A percentile compares a stretch with the other conserved stretches of the same genome.
These are phyloP conservation scores for Aquatica leii DNA, from an alignment of 2,888 invertebrate species.

Conservation along the genomic window DNA sequence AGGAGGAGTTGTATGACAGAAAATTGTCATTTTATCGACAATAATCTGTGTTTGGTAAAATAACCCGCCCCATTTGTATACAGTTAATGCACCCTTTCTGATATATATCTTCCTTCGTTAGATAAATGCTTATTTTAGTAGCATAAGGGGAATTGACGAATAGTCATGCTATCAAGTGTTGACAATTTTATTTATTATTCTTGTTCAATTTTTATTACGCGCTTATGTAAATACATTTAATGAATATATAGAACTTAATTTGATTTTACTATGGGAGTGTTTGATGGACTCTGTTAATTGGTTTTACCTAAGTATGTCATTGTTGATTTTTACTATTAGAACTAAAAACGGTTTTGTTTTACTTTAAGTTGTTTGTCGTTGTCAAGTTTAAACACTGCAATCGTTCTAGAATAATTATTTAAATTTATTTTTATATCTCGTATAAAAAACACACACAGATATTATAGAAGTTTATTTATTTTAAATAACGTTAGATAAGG, in stretches of 20 bases:
- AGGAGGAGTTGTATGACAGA: slow-evolving; percentile 43
- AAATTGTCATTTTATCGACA: slow-evolving; percentile 47
- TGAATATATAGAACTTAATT: slow-evolving; percentile 32
- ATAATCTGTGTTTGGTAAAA: slow-evolving; percentile 40
- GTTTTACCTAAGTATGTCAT: slow-evolving; percentile 19
- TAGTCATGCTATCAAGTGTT: slow-evolving; percentile 39
- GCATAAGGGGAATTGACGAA: slow-evolving; percentile 42
- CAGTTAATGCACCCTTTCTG: slow-evolving; percentile 43
- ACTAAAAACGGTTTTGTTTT: slow-evolving; percentile 24
- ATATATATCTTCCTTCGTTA: slow-evolving; percentile 44
- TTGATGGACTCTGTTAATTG: slow-evolving; percentile 34
- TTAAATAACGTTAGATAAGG: no score
- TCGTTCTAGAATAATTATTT: no score
- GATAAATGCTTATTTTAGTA: slow-evolving; percentile 46
- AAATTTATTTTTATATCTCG: no score
- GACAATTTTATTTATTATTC: slow-evolving; percentile 33
- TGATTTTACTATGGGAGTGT: slow-evolving; percentile 28
- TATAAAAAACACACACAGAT: no score
- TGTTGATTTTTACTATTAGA: slow-evolving; percentile 41
- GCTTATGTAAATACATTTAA: slow-evolving; percentile 31
- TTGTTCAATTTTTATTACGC: slow-evolving; percentile 28
- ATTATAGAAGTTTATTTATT: no score
- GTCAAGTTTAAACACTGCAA: no score
- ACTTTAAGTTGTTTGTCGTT: slow-evolving; percentile 26
- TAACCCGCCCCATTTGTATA: slow-evolving; percentile 29